Evolutionary conservation across 1,140 invertebrate genomes (phyloP).

Genomic region (Eueides isabella): DNA sequence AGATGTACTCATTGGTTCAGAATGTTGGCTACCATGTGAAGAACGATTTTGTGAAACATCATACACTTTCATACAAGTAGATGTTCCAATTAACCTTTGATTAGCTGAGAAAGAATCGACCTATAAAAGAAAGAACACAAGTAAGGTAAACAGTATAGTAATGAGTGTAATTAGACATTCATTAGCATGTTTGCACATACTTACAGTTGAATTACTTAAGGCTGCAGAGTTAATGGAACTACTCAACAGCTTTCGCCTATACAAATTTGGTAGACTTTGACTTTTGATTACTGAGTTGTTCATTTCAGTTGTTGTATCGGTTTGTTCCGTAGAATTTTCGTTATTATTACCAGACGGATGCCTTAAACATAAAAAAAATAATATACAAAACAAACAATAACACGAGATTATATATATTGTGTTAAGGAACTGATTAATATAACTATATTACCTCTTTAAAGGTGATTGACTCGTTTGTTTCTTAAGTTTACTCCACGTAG

Average conservation of each 20-base stretch:
- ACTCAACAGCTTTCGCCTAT: slow-evolving; percentile 72
- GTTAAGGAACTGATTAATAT: too few species aligned
- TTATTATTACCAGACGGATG: slow-evolving; percentile 92
- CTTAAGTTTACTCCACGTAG: slow-evolving; percentile 92
- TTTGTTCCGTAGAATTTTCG: slow-evolving; percentile 71
- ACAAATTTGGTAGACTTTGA: slow-evolving; percentile 89
- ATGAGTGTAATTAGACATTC: slow-evolving; percentile 26
- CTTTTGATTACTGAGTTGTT: slow-evolving; percentile 84
- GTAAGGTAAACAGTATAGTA: slow-evolving; percentile 30
- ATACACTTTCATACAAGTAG: slow-evolving; percentile 84
- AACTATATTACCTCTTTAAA: slow-evolving; percentile 67
- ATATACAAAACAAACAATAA: not conserved
- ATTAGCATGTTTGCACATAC: slow-evolving; percentile 51
- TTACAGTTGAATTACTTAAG: slow-evolving; percentile 84
- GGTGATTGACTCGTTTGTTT: slow-evolving; percentile 81
- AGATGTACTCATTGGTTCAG: slow-evolving; percentile 83
- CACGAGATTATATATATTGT: not conserved
- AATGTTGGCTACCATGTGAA: slow-evolving; percentile 80
- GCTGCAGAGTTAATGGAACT: slow-evolving; percentile 78
- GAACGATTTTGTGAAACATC: slow-evolving; percentile 84
- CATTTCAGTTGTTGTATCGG: slow-evolving; percentile 71
- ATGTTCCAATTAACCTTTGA: slow-evolving; percentile 79
- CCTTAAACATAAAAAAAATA: slow-evolving; percentile 57
- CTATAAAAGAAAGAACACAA: slow-evolving; percentile 68
- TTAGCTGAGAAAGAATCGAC: slow-evolving; percentile 80